Conservation (phyloP, 2,113 vertebrate species). For the Eulemur rufifrons region DNA sequence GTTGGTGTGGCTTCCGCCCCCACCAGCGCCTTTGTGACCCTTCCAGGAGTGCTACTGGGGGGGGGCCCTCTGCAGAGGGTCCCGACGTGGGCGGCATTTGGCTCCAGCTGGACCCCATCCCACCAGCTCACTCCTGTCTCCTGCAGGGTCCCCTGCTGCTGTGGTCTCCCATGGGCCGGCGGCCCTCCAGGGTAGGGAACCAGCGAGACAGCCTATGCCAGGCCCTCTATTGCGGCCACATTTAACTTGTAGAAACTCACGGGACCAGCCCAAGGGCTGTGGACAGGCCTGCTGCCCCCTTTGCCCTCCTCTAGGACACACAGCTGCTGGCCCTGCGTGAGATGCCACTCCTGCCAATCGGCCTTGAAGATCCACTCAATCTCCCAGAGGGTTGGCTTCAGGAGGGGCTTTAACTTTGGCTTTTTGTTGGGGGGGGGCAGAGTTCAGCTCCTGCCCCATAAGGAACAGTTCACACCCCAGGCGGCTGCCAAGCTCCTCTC, state of each 20-base stretch:
- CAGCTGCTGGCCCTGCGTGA: not conserved
- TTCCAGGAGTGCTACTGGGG: not conserved
- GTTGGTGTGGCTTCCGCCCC: not conserved
- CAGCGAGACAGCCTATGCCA: too few relatives aligned
- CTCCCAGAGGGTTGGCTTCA: not conserved
- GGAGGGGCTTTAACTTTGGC: not conserved
- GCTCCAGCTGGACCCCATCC: not conserved
- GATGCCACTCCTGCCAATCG: fast-evolving
- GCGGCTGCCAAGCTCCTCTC: too few relatives aligned
- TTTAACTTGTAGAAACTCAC: not conserved
- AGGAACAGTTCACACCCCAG: not conserved
- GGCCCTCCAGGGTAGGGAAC: not conserved
- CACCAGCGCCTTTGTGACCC: not conserved
- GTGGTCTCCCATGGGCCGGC: not conserved
- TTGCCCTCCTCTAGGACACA: not conserved
- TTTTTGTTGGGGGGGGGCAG: not conserved
- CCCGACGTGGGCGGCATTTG: not conserved
- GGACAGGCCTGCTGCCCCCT: not conserved
- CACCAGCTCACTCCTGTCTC: not conserved
- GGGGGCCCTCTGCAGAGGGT: not conserved
- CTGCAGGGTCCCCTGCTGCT: not conserved
- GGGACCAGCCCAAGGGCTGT: not conserved
- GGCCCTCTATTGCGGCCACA: not conserved
- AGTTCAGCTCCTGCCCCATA: not conserved
- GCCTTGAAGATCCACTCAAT: not conserved